Conservation (phyloP, 2,888 invertebrate species). For the Melangyna quadrimaculata region DNA sequence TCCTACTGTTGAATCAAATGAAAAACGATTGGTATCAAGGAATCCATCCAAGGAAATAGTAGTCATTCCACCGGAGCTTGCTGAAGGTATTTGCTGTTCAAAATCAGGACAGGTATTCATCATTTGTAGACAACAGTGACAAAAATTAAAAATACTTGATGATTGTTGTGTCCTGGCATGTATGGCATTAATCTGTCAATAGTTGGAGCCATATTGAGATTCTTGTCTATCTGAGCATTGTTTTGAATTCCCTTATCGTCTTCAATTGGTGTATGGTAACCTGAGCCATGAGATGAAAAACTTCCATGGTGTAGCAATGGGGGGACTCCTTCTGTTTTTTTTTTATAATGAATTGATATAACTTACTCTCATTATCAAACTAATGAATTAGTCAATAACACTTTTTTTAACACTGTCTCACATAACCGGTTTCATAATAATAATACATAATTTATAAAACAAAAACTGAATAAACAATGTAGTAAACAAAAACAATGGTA, state of each 20-base stretch:
- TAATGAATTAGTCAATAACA: constrained; percentile 17
- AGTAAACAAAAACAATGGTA: neutral
- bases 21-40: constrained; percentile 91
- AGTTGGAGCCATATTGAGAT: constrained; percentile 71
- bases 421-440: constrained; percentile 20
- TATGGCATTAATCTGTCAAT: constrained; percentile 46
- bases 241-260: constrained; percentile 81
- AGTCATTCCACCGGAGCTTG: constrained; percentile 92
- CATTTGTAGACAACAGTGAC: constrained; percentile 4
- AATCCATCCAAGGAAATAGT: constrained; percentile 93
- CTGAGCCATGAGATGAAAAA: constrained; percentile 84
- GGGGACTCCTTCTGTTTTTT: constrained; percentile 76
- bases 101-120: constrained; percentile 41
- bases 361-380: constrained; percentile 29
- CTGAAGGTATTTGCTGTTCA: constrained; percentile 86
- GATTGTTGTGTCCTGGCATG: constrained; percentile 33
- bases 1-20: constrained; percentile 89
- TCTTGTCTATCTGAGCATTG: constrained; percentile 50
- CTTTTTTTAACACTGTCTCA: constrained; percentile 40
- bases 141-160: constrained; percentile 48
- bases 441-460: neutral
- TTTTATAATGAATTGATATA: constrained; percentile 47
- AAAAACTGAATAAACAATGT: neutral
- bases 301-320: constrained; percentile 83
- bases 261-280: constrained; percentile 90